These are phyloP conservation scores for Xiphias gladius DNA, from an alignment of 2,113 vertebrate species.

Conservation along the genomic window DNA sequence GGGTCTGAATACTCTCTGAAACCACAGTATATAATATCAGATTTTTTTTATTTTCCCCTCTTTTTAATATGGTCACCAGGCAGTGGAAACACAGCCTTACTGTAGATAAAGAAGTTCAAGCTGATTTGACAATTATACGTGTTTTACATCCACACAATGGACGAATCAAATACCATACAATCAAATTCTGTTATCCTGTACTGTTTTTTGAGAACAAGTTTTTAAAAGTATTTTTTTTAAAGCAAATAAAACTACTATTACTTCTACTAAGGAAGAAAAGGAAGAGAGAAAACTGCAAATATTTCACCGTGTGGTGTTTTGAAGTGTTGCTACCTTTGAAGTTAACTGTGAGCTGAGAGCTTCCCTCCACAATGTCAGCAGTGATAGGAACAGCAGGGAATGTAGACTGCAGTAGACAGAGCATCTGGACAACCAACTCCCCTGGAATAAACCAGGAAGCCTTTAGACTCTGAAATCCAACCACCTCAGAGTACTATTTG, in stretches of 20 bases:
- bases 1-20: not conserved
- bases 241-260: not conserved
- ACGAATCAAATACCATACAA: not conserved
- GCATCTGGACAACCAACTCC: conserved; percentile 88
- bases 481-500: not conserved
- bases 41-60: not conserved
- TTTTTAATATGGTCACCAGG: not conserved
- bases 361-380: conserved; percentile 89
- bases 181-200: not conserved
- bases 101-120: no score
- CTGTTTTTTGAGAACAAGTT: not conserved
- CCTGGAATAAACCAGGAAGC: conserved; percentile 75
- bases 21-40: not conserved
- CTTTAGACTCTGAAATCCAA: not conserved
- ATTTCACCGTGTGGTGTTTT: not conserved
- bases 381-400: conserved; percentile 83
- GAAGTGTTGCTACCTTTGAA: conserved; percentile 87
- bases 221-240: not conserved
- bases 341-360: conserved; percentile 82
- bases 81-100: not conserved
- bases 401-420: conserved; percentile 83
- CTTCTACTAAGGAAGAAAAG: not conserved
- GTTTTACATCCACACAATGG: not conserved
- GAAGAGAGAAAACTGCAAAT: not conserved
- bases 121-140: not conserved